Evolutionary conservation across 2,888 invertebrate species (phyloP), one percentile per base, ranked within the genome.

Genomic region (Stenichneumon culpator): DNA sequence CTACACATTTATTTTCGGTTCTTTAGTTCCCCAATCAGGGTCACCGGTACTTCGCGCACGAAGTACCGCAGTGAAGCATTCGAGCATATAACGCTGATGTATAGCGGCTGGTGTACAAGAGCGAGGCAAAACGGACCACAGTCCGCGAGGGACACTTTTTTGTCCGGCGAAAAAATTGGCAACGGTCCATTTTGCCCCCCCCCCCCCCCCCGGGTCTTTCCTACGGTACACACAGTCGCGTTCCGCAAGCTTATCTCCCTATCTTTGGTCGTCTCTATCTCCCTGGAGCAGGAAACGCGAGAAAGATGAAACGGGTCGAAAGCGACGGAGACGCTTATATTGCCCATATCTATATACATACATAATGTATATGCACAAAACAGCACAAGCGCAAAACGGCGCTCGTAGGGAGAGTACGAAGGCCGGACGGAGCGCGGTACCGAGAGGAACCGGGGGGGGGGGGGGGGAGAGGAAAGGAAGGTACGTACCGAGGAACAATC

Each of bases 401-500:
- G 80, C 79, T 79, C 72, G 52, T 36, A 74, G 63, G 82, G 44
- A 80, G 75, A 82, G 77, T 75, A 77, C 74, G 80, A 80, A 73
- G 72, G 60, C 52, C 73, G 73, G 63, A 63, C 28, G 67, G 60
- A 67, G 74, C 50, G 80, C 82, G 80, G 82, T 73, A 79, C 69
- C 60, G 73, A 79, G 79, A 84, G 75, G 72, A 84, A 78, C 75
- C 54, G 81, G 75, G 39, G 83, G 36, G 9, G 1, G 36, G 36
- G 36, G 36, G 36, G 67, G 22, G 47, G 54, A 36, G 50, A 47
- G 36, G 68, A n/a, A 84, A 54, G 81, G 87, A 79, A 82, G 84
- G 86, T 83, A 82, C 86, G 87, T 88, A 88, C 88, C 87, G 89
- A 89, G 91, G 89, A 90, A 91, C 91, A 91, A 91, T 91, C 89